Percentiles rank a stretch among this genome's conserved stretches.
phyloP scores from a whole-genome alignment of 1,140 invertebrate species.

The Bombus turneri region DNA sequence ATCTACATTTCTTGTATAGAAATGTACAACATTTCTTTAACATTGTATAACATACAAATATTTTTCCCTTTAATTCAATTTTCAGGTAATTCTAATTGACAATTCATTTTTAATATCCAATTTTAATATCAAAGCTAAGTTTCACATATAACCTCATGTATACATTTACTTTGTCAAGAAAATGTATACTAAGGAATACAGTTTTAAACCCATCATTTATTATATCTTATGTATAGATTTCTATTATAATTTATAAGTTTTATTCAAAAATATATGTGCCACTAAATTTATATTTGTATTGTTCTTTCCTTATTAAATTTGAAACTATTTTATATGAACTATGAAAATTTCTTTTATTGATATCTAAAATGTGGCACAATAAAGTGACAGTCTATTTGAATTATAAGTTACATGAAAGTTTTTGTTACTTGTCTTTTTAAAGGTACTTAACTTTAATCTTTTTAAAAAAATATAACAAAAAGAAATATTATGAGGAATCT shows the following conservation, averaged over 20 bases:
- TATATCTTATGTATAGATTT: neutral
- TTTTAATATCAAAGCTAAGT: neutral
- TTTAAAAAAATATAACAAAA: neutral
- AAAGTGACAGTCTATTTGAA: neutral
- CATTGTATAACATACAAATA: neutral
- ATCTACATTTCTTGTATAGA: slow-evolving; percentile 1
- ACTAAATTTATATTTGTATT: neutral
- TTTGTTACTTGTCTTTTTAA: neutral
- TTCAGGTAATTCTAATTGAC: slow-evolving; percentile 9
- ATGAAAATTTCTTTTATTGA: neutral
- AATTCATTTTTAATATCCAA: neutral
- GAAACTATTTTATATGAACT: neutral
- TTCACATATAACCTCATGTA: neutral
- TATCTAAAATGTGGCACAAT: neutral
- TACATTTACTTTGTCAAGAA: neutral
- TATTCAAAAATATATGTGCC: neutral
- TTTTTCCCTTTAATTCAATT: neutral
- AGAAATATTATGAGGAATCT: slow-evolving; percentile 67
- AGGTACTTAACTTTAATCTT: slow-evolving; percentile 14
- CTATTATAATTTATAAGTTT: neutral
- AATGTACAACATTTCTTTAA: slow-evolving; percentile 4
- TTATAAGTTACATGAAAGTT: neutral
- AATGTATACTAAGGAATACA: neutral
- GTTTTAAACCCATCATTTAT: neutral
- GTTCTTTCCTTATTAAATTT: neutral